Evolutionary conservation across 2,888 invertebrate genomes (phyloP).

Genomic region (Ormyrus labotus): DNA sequence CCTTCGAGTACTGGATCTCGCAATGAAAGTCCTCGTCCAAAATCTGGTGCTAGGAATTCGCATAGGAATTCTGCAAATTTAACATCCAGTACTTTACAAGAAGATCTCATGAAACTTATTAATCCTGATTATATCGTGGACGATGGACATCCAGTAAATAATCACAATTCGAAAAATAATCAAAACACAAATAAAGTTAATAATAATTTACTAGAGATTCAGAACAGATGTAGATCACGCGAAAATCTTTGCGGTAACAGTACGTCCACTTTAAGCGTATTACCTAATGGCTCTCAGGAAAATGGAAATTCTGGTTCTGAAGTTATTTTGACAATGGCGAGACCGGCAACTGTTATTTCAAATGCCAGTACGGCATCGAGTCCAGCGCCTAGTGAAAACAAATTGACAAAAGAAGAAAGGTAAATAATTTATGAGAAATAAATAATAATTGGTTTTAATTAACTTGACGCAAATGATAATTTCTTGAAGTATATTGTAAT

Average conservation of each 20-base stretch:
- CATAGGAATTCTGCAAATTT: conserved; percentile 81
- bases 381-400: conserved; percentile 78
- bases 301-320: conserved; percentile 75
- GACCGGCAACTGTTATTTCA: conserved; percentile 82
- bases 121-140: conserved; percentile 82
- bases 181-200: conserved; percentile 73
- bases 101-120: conserved; percentile 91
- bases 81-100: conserved; percentile 83
- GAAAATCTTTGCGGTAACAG: conserved; percentile 74
- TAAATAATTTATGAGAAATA: conserved; percentile 60
- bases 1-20: conserved; percentile 77
- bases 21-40: conserved; percentile 80
- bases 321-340: conserved; percentile 81
- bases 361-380: conserved; percentile 80
- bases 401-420: conserved; percentile 79
- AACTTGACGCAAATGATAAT: background rate
- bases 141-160: conserved; percentile 68
- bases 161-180: conserved; percentile 70
- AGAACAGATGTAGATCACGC: conserved; percentile 73
- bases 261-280: conserved; percentile 69
- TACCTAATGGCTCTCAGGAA: conserved; percentile 69
- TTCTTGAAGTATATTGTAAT: too few species aligned
- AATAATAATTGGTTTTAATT: conserved; percentile 9
- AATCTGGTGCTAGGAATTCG: conserved; percentile 79
- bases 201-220: conserved; percentile 72